Evolutionary conservation across 1,140 invertebrate species (phyloP).

Genomic region (Platorchestia sp.): DNA sequence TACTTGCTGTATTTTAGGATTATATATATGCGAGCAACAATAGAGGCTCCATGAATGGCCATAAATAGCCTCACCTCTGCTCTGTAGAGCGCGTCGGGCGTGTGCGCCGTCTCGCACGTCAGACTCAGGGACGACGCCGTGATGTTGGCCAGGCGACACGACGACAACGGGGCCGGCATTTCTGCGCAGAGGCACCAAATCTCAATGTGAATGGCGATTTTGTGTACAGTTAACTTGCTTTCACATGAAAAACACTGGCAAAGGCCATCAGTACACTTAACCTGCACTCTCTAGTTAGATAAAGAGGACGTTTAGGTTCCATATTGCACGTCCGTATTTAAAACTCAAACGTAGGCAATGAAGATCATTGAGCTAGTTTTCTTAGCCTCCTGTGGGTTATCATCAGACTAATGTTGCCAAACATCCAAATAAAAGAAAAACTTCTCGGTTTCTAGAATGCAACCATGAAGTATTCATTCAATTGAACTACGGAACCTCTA

Average conservation of each 20-base stretch:
- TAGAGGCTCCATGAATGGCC: neutral
- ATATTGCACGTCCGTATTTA: no score
- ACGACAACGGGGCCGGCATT: conserved; percentile 55
- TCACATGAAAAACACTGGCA: neutral
- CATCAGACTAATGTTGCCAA: no score
- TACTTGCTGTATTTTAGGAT: no score
- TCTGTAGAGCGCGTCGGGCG: conserved; percentile 41
- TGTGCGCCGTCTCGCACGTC: conserved; percentile 53
- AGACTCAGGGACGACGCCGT: conserved; percentile 56
- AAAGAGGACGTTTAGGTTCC: no score
- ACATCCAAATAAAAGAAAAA: no score
- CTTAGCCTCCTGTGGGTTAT: no score
- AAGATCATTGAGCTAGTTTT: no score
- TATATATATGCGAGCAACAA: neutral
- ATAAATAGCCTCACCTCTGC: conserved; percentile 31
- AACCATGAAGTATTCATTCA: no score
- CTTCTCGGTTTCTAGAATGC: no score
- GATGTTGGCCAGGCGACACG: conserved; percentile 56
- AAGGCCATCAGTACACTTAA: neutral
- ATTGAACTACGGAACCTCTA: no score
- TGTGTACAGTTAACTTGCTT: neutral
- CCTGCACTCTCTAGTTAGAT: neutral
- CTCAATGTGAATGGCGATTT: neutral
- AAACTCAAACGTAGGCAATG: no score
- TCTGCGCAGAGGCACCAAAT: neutral